phyloP scores from a whole-genome alignment of 2,113 vertebrate species.

The Rhabdomys dilectus region DNA sequence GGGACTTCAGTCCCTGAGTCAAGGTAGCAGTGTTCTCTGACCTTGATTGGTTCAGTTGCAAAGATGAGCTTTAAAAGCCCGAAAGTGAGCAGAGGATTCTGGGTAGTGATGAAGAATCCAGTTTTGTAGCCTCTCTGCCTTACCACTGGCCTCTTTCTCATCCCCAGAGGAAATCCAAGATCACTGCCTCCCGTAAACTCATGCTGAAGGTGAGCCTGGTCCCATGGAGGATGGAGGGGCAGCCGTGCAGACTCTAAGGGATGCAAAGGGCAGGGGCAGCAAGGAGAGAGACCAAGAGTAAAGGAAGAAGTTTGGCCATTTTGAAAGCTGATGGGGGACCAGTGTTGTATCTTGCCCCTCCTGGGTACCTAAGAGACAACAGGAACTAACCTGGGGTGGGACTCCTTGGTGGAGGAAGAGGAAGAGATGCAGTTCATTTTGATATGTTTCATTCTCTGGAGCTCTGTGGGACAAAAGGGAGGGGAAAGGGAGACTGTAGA shows the following conservation, averaged over 20 bases:
- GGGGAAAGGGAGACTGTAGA: not conserved
- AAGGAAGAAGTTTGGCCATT: not conserved
- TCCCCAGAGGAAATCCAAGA: slow-evolving; percentile 91
- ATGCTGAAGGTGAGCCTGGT: slow-evolving; percentile 85
- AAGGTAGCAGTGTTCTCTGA: not conserved
- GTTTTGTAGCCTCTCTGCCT: not conserved
- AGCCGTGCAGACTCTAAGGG: not conserved
- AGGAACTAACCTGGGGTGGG: accelerated
- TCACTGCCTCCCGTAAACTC: slow-evolving; percentile 96
- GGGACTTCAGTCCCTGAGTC: not conserved
- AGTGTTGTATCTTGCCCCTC: not conserved
- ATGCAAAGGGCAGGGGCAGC: too few species aligned
- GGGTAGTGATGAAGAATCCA: not conserved
- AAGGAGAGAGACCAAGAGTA: not conserved
- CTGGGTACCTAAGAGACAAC: not conserved
- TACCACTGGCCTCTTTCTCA: not conserved
- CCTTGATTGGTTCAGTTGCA: not conserved
- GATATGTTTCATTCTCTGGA: not conserved
- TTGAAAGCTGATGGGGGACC: not conserved
- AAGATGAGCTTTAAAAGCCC: not conserved
- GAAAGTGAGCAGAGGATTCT: not conserved
- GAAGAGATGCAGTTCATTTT: not conserved
- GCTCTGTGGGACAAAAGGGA: not conserved
- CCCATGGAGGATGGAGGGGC: not conserved
- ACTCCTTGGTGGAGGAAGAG: not conserved